Base-by-base conservation (phyloP, 2,797 vertebrate species). In the Melopsittacus undulatus region DNA sequence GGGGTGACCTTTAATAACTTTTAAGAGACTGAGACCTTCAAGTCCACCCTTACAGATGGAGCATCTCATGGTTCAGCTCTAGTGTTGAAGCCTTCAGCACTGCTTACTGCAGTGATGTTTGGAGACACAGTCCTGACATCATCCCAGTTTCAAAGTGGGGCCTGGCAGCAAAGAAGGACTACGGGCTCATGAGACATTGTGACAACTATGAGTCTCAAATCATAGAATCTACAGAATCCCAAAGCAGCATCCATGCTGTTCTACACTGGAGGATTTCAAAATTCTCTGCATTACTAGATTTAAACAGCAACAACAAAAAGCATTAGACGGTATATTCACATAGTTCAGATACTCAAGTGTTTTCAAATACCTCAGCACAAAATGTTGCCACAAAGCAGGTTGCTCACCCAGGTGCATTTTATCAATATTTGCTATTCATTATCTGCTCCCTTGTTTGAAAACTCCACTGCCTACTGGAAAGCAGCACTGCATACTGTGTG, bases 181-280 rank as follows among this genome's bases (percentile, higher is more conserved):
- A 13, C 0, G 5, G 49, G 17, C 38, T 51, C 8, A 2, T 1
- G 22, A 38, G 38, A 57, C 21, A 17, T 7, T 6, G 7, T 5
- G 15, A 7, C 29, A 76, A 7, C 27, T 27, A 19, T 11, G 26
- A 14, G 26, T 23, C 75, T 57, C 54, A 61, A 36, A 59, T 59
- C 56, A 59, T 18, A 59, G 34, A 59, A 59, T 59, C n/a, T 59
- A 26, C 7, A 59, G 56, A 61, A 61, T 43, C 27, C 52, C 77
- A 70, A 46, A 43, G 30, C 26, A 17, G 7, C 36, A 17, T 32
- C n/a, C 15, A 12, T 3, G 0, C 20, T 13, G 30, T 19, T 34
- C 38, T 29, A 56, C 0, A 8, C 24, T 10, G 27, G 24, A 52
- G 36, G 18, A 76, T 43, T 43, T 14, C 13, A 24, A 42, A 74